Percentiles rank a stretch among this genome's conserved stretches.
These are phyloP conservation scores for Harpalus rubripes DNA, from an alignment of 2,888 invertebrate species.

Conservation along the genomic window DNA sequence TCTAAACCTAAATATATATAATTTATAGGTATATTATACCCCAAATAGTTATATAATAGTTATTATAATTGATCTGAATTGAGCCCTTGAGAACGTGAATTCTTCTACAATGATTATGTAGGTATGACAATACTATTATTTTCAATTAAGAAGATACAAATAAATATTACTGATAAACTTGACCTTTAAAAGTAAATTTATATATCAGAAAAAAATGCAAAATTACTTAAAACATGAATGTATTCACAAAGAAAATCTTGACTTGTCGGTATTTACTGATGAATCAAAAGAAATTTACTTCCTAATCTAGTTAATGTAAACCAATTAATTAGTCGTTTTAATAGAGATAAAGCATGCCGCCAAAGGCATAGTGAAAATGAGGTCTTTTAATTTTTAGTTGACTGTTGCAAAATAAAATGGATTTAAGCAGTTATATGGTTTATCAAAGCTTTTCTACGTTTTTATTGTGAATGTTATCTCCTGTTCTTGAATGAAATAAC, in stretches of 20 bases:
- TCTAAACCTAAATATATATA: no score
- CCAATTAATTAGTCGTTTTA: constrained; percentile 22
- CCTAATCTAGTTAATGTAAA: constrained; percentile 43
- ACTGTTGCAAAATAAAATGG: constrained; percentile 26
- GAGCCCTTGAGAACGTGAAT: no score
- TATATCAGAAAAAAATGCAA: not conserved
- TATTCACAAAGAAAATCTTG: not conserved
- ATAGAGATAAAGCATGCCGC: constrained; percentile 8
- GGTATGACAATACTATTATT: no score
- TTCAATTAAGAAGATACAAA: no score
- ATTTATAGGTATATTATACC: no score
- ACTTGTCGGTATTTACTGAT: not conserved
- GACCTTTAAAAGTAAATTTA: no score
- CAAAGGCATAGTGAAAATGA: constrained; percentile 5
- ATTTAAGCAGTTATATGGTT: constrained; percentile 27
- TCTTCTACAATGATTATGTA: no score
- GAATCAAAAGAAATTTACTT: constrained; percentile 1
- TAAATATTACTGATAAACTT: no score
- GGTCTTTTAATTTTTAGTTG: constrained; percentile 5
- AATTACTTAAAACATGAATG: not conserved
- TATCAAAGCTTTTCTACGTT: not conserved
- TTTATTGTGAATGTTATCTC: not conserved
- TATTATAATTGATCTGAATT: no score
- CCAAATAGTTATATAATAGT: no score
- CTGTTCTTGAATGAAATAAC: not conserved